Conservation (phyloP, 2,113 vertebrate genomes). For the Riparia riparia region DNA sequence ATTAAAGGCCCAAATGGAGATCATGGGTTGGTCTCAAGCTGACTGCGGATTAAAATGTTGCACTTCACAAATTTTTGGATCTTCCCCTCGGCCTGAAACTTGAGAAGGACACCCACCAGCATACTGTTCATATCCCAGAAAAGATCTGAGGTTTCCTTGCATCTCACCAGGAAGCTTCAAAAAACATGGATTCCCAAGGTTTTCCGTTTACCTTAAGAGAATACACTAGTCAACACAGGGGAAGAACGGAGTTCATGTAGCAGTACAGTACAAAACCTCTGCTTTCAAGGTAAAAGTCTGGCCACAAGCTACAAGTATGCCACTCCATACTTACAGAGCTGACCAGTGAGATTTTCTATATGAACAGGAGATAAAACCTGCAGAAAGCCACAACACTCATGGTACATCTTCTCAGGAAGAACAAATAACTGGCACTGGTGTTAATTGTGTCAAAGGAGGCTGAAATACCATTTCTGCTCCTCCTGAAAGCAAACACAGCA, state of each 20-base stretch:
- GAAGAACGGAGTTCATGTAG: neutral
- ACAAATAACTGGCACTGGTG: neutral
- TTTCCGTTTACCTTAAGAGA: neutral
- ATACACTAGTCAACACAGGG: neutral
- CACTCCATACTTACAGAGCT: neutral
- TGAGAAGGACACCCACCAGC: neutral
- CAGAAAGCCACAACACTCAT: neutral
- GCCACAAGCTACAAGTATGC: neutral
- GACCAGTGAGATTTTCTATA: neutral
- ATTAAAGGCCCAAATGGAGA: neutral
- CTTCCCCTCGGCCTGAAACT: neutral
- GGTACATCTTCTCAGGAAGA: neutral
- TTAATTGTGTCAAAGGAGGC: neutral
- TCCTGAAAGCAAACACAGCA: neutral
- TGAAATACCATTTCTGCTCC: neutral
- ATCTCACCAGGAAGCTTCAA: neutral
- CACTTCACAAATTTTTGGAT: neutral
- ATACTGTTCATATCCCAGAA: constrained; percentile 5
- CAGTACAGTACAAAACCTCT: neutral
- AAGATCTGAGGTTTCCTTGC: constrained; percentile 9
- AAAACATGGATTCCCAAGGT: neutral
- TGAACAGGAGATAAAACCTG: neutral
- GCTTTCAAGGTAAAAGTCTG: neutral
- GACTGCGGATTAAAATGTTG: neutral
- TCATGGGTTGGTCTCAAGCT: neutral